Evolutionary conservation across 2,113 vertebrate genomes (phyloP).

Genomic region (Caranx ignobilis): DNA sequence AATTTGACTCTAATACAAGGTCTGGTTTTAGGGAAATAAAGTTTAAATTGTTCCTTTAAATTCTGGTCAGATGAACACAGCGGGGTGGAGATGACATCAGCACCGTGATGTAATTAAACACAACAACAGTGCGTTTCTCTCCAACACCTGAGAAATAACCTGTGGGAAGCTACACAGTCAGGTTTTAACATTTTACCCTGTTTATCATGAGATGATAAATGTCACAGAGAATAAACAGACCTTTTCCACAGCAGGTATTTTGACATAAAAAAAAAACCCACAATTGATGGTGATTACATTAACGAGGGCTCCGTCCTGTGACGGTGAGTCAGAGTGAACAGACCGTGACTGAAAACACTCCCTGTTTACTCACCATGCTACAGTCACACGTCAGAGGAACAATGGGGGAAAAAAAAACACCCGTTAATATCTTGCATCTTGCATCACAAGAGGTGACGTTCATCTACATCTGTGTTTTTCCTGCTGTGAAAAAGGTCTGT

Average conservation of each 20-base stretch:
- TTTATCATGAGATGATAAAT: background rate
- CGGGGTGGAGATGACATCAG: background rate
- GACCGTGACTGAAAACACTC: no score
- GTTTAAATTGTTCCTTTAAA: background rate
- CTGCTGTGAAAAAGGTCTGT: background rate
- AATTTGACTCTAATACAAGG: background rate
- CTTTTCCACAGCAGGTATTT: background rate
- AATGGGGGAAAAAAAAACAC: no score
- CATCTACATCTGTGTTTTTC: background rate
- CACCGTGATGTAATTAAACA: constrained; percentile 14
- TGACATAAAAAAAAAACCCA: background rate
- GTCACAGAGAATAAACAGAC: background rate
- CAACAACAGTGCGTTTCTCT: background rate
- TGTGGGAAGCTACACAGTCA: no score
- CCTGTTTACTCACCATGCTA: background rate
- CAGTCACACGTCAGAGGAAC: no score
- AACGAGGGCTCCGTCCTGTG: background rate
- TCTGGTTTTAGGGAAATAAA: background rate
- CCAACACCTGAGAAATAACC: no score
- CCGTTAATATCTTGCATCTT: no score
- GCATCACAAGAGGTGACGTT: no score
- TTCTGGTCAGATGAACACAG: accelerated
- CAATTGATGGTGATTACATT: background rate
- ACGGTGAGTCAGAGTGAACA: no score
- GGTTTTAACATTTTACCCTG: no score